Conservation (phyloP, 1,140 invertebrate species). For the Rhyzopertha dominica region DNA sequence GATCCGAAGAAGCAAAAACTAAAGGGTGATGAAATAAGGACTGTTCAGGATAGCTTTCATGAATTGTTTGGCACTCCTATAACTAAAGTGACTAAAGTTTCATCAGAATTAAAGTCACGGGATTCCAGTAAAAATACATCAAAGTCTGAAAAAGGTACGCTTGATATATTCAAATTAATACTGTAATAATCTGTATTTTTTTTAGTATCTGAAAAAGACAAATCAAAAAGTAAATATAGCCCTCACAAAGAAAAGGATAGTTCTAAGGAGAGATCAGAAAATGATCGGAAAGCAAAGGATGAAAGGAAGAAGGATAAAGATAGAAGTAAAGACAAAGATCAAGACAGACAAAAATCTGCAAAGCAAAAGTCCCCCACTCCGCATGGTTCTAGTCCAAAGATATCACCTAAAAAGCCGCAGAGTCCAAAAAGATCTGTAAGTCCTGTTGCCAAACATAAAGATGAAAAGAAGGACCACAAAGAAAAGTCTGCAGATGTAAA, state of each 20-base stretch:
- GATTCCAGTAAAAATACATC: slow-evolving; percentile 24
- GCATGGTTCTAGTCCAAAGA: too few species aligned
- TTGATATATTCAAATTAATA: slow-evolving; percentile 19
- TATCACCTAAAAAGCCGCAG: slow-evolving; percentile 44
- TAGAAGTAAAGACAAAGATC: slow-evolving; percentile 50
- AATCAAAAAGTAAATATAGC: slow-evolving; percentile 54
- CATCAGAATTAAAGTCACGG: slow-evolving; percentile 35
- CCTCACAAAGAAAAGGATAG: slow-evolving; percentile 50
- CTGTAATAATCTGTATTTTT: too few species aligned
- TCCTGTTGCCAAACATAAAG: slow-evolving; percentile 49
- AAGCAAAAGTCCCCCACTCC: slow-evolving; percentile 43
- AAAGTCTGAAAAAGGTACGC: slow-evolving; percentile 60
- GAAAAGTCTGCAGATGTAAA: slow-evolving; percentile 33
- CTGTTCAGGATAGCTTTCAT: slow-evolving; percentile 63
- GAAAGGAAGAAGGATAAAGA: slow-evolving; percentile 59
- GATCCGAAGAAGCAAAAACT: slow-evolving; percentile 61
- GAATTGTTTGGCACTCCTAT: slow-evolving; percentile 77
- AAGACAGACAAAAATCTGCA: slow-evolving; percentile 32
- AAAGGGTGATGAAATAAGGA: slow-evolving; percentile 57
- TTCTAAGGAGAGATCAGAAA: slow-evolving; percentile 57
- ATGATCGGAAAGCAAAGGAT: slow-evolving; percentile 59
- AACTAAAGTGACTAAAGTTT: slow-evolving; percentile 60
- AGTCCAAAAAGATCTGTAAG: slow-evolving; percentile 56
- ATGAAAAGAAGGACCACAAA: slow-evolving; percentile 50
- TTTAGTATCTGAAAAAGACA: slow-evolving; percentile 50